These are phyloP conservation scores for Sarcophaga carnaria DNA, from an alignment of 2,888 invertebrate species.

Conservation along the genomic window DNA sequence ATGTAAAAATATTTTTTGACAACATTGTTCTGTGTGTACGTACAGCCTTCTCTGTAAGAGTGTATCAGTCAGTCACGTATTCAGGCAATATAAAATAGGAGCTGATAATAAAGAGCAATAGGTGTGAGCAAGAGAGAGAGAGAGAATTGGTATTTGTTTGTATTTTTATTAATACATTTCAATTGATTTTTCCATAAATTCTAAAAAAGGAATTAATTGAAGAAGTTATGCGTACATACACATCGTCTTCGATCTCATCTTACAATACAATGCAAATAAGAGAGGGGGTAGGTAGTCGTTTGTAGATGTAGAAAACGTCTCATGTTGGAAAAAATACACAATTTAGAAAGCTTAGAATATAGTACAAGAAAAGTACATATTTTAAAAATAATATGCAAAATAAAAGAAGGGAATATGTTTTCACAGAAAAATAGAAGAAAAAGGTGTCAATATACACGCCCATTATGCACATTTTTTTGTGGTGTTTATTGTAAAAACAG, in stretches of 20 bases:
- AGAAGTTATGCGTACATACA: neutral
- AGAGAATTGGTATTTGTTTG: neutral
- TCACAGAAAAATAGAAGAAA: too few species aligned
- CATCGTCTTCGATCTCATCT: neutral
- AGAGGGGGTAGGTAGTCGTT: neutral
- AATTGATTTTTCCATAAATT: conserved; percentile 29
- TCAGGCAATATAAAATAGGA: neutral
- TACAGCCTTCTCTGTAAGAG: conserved; percentile 11
- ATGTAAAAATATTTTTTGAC: conserved; percentile 7
- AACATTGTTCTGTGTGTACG: neutral
- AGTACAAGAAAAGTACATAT: too few species aligned
- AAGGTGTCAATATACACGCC: too few species aligned
- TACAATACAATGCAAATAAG: neutral
- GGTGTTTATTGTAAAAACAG: too few species aligned
- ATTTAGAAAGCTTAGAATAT: too few species aligned
- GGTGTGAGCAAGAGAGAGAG: neutral
- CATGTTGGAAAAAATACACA: too few species aligned
- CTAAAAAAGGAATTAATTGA: neutral
- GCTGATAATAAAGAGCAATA: neutral
- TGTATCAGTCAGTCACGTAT: conserved; percentile 2
- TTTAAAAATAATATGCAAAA: too few species aligned
- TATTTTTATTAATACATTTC: conserved; percentile 17
- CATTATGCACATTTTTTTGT: too few species aligned
- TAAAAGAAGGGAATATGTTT: too few species aligned
- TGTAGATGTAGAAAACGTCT: too few species aligned